phyloP scores from a whole-genome alignment of 2,888 invertebrate species.

The Chrysolina oricalcia region DNA sequence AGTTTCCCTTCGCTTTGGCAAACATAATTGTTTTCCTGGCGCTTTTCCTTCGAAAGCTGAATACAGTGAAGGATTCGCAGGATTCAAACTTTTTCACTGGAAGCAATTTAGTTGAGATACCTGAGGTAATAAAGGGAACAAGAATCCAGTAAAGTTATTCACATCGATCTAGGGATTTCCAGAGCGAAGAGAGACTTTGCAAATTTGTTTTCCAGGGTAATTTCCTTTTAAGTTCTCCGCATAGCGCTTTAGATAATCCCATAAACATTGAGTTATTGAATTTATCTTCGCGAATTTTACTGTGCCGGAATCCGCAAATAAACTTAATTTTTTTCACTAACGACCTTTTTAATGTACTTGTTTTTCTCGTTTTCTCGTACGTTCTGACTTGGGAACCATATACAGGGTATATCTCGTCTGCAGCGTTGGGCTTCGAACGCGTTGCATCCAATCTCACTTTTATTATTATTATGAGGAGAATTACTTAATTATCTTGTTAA shows the following conservation, averaged over 20 bases:
- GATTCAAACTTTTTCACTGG: constrained; percentile 4
- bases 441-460: too few species aligned
- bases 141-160: constrained; percentile 9
- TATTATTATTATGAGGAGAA: too few species aligned
- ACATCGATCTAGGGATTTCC: constrained; percentile 21
- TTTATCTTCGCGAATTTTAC: constrained; percentile 4
- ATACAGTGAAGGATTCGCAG: neutral
- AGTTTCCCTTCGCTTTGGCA: neutral
- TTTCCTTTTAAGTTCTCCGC: constrained; percentile 12
- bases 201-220: constrained; percentile 23
- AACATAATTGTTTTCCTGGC: neutral
- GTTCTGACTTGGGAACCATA: too few species aligned
- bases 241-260: constrained; percentile 16
- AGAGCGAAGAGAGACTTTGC: constrained; percentile 15
- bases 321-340: neutral
- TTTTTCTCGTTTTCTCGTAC: too few species aligned
- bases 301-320: neutral
- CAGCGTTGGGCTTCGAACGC: too few species aligned
- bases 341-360: neutral
- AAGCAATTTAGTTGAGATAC: constrained; percentile 13
- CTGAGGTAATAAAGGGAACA: constrained; percentile 15
- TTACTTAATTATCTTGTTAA: too few species aligned
- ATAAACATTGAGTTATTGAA: constrained; percentile 9
- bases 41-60: neutral
- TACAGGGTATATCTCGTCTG: too few species aligned